These are phyloP conservation scores for Drosophila baimaii DNA, from an alignment of 1,140 invertebrate species.

Conservation along the genomic window DNA sequence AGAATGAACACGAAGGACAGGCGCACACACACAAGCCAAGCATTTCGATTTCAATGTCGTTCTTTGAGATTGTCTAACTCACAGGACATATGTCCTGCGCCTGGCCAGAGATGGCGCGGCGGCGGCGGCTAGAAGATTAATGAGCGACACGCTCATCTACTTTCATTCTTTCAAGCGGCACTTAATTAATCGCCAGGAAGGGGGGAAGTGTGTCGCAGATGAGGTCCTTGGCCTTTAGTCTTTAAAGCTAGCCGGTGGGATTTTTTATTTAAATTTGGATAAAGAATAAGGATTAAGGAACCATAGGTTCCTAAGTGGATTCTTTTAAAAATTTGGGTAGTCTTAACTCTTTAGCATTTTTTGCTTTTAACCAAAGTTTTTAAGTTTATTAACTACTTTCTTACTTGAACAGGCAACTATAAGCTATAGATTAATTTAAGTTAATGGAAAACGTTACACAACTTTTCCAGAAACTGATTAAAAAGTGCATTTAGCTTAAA, in stretches of 20 bases:
- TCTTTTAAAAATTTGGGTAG: neutral
- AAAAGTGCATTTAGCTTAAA: neutral
- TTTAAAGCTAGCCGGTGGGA: constrained; percentile 3
- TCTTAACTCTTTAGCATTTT: neutral
- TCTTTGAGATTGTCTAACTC: constrained; percentile 28
- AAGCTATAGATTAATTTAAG: neutral
- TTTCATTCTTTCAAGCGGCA: constrained; percentile 65
- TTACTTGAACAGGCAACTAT: neutral
- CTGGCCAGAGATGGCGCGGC: too few relatives aligned
- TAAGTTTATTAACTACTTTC: constrained; percentile 4
- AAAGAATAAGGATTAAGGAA: neutral
- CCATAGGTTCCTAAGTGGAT: neutral
- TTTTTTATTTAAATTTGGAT: neutral
- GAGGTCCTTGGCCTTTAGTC: constrained; percentile 11
- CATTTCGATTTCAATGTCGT: constrained; percentile 49
- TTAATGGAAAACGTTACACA: neutral
- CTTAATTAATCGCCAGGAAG: constrained; percentile 65
- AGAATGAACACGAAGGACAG: constrained; percentile 53
- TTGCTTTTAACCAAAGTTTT: neutral
- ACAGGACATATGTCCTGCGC: constrained; percentile 53
- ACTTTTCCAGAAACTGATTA: neutral
- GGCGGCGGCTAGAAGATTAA: constrained; percentile 73
- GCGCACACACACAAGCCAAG: neutral
- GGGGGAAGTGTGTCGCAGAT: constrained; percentile 7
- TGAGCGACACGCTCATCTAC: constrained; percentile 74